Evolutionary conservation across 2,113 vertebrate species (phyloP).

Genomic region (Leptocoma aspasia): DNA sequence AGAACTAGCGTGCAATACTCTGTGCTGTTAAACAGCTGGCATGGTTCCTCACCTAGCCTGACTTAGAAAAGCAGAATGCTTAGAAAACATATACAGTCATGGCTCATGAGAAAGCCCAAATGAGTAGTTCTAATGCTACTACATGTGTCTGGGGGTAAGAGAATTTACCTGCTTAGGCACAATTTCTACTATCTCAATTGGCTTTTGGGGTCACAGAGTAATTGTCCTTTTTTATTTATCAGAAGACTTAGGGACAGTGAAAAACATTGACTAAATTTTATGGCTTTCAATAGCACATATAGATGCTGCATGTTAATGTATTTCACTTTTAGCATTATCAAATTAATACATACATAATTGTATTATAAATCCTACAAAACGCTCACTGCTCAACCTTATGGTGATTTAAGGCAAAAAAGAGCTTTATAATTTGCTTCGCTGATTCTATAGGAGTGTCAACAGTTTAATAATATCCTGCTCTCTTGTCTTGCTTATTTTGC

Average conservation of each 20-base stretch:
- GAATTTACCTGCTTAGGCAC: background rate
- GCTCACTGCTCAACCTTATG: background rate
- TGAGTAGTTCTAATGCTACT: background rate
- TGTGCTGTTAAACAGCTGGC: background rate
- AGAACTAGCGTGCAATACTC: background rate
- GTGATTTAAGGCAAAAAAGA: background rate
- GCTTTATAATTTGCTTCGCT: background rate
- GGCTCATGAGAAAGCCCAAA: background rate
- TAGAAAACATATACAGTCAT: background rate
- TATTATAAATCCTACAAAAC: background rate
- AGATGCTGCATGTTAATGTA: background rate
- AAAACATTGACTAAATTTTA: background rate
- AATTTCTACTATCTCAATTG: background rate
- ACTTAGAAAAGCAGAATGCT: background rate
- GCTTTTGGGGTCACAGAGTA: background rate
- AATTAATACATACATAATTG: background rate
- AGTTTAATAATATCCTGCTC: background rate
- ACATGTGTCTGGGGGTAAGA: background rate
- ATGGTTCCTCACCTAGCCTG: background rate
- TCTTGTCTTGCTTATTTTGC: background rate
- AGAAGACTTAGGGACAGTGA: background rate
- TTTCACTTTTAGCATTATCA: background rate
- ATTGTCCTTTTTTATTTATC: background rate
- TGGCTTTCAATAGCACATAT: background rate
- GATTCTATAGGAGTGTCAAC: background rate